Evolutionary conservation across 1,140 invertebrate species (phyloP), one percentile per base, ranked within the genome.

Genomic region (Lepidotrigona ventralis): DNA sequence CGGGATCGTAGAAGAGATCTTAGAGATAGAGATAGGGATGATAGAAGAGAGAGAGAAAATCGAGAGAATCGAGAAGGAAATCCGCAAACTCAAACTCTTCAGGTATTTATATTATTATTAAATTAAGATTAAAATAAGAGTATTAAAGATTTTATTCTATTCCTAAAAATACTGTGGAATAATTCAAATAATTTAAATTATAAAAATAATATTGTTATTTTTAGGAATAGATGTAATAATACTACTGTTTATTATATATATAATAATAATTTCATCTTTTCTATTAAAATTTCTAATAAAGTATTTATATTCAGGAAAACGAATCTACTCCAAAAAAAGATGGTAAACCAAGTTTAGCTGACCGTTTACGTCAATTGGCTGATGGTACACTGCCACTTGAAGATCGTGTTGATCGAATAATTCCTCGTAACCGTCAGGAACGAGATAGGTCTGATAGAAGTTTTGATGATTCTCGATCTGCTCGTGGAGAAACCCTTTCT

Each of bases 321-420:
- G 84, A 86, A 14, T 71, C 79, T 14, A 88, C 88, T 2, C 71
- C 86, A 26, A 93, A 93, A 56, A 94, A 94, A 26, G 92, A 93
- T 14, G 79, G 81, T 26, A 94, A 94, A 83, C 88, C 90, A 1
- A 93, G 93, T 70, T 87, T 95, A 0, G 93, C 94, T 3, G 94
- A 95, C 60, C 90, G 94, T 26, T 56, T 95, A 5, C 88, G 94
- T 29, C 94, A 93, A 79, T 83, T 94, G 39, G 94, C 94, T 1
- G 94, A 94, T 80, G 93, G 94, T 1, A 94, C 93, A 6, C 79
- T 94, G 46, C 93, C 93, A 0, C 26, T 94, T 2, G 93, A 94
- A 33, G 94, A 94, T 39, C 88, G 93, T 12, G 92, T 92, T 72
- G 93, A 93, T 9, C 88, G 93, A 29, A 90, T 90, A 73, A 84